These are phyloP conservation scores for Digitonthophagus gazella DNA, from an alignment of 2,888 invertebrate species.

Conservation along the genomic window DNA sequence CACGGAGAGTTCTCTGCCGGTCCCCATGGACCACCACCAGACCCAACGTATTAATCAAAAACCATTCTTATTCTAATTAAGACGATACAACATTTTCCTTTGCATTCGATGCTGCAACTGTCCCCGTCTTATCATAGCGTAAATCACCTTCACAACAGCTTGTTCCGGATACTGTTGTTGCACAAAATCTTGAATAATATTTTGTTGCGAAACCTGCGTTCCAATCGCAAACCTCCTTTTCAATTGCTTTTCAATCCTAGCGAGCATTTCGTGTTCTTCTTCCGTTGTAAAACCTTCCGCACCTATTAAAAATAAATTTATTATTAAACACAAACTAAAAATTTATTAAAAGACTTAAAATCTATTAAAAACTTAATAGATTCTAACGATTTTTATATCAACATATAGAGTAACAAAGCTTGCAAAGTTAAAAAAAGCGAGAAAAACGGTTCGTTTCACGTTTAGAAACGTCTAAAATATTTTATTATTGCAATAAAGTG, in stretches of 20 bases:
- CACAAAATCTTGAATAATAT: conserved; percentile 84
- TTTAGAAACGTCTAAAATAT: too few relatives aligned
- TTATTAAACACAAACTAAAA: too few relatives aligned
- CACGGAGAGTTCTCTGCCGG: too few relatives aligned
- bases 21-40: too few relatives aligned
- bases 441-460: too few relatives aligned
- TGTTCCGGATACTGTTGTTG: conserved; percentile 85
- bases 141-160: conserved; percentile 85
- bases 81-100: conserved; percentile 92
- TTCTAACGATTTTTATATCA: too few relatives aligned
- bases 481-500: too few relatives aligned
- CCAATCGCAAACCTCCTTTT: conserved; percentile 93
- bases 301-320: conserved; percentile 55
- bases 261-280: conserved; percentile 88
- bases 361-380: too few relatives aligned
- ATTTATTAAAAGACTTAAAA: too few relatives aligned
- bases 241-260: conserved; percentile 89
- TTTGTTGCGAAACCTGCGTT: conserved; percentile 94
- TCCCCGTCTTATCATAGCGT: conserved; percentile 91
- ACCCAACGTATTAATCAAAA: too few relatives aligned
- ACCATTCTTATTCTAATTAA: conserved; percentile 69
- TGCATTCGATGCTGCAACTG: conserved; percentile 96
- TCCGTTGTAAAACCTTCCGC: conserved; percentile 97
- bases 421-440: too few relatives aligned
- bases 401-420: too few relatives aligned